Base-by-base conservation (phyloP, 1,140 invertebrate genomes). In the Chrysomallon squamiferum region DNA sequence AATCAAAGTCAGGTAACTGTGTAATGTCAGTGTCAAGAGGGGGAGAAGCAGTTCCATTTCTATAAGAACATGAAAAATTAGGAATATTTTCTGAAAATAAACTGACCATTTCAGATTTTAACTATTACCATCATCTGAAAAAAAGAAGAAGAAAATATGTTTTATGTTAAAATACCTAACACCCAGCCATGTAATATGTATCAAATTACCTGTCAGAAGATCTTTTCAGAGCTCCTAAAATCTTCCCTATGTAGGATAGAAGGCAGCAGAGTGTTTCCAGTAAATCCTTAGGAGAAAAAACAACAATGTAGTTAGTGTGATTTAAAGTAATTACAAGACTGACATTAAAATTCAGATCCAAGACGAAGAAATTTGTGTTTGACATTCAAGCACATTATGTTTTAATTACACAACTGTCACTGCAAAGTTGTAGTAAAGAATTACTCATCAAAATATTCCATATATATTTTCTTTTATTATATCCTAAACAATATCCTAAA, bases 201-300 rank as follows among this genome's bases (percentile, higher is more conserved):
- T n/a, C n/a, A n/a, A n/a, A 15, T 38, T 67, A 83, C 79, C 76
- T 80, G 43, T 80, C 76, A 47, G 71, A 67, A n/a, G 59, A 57
- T 33, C 68, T 73, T 64, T 85, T 86, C 4, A 86, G 66, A 2
- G 91, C 89, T 52, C 87, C 88, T 22, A 92, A 86, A 0, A 92
- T 88, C 65, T 92, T 90, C 0, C 89, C 88, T 11, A 93, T 85
- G 74, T 94, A 94, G 18, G 91, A 90, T 3, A 94, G 79, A 7
- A 95, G 86, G 66, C 92, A 92, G 71, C 93, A 94, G 1, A 90
- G 88, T 0, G 92, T 91, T 73, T 94, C 92, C 4, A 94, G 87
- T 74, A 88, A 90, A 88, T 35, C 89, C 85, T 71, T 87, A 47
- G 73, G 66, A 61, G 47, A 25, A 22, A 20, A 62, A 57, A 54